Percentiles rank a stretch among this genome's conserved stretches.
These are phyloP conservation scores for Pammene fasciana DNA, from an alignment of 2,888 invertebrate species.

Conservation along the genomic window DNA sequence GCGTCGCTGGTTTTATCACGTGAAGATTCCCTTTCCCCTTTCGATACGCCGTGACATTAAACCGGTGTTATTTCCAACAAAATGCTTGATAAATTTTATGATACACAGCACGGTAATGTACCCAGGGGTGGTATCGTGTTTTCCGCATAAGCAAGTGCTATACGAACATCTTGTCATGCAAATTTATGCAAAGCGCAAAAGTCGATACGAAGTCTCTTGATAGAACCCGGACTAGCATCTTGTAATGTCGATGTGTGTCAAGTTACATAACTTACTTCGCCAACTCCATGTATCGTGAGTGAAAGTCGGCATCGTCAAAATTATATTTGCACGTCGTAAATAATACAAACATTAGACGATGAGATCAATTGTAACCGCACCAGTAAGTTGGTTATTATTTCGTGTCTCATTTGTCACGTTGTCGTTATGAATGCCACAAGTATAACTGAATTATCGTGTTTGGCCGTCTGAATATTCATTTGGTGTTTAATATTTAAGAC, in stretches of 20 bases:
- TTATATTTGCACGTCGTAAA: slow-evolving; percentile 5
- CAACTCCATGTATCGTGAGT: slow-evolving; percentile 12
- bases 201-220: slow-evolving; percentile 72
- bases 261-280: slow-evolving; percentile 14
- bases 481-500: slow-evolving; percentile 31
- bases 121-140: slow-evolving; percentile 54
- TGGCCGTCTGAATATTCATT: slow-evolving; percentile 32
- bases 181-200: slow-evolving; percentile 79
- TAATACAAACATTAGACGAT: neutral
- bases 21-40: slow-evolving; percentile 34
- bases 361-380: neutral
- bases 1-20: slow-evolving; percentile 31
- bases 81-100: slow-evolving; percentile 54
- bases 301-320: slow-evolving; percentile 11
- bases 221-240: slow-evolving; percentile 58
- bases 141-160: slow-evolving; percentile 49
- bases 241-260: slow-evolving; percentile 40
- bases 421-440: slow-evolving; percentile 13
- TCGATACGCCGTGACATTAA: slow-evolving; percentile 43
- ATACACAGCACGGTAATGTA: slow-evolving; percentile 52
- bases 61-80: slow-evolving; percentile 47
- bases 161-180: slow-evolving; percentile 66
- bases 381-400: neutral
- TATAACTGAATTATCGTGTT: slow-evolving; percentile 21
- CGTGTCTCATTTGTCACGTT: slow-evolving; percentile 2